These are phyloP conservation scores for Pharmacophagus antenor DNA, from an alignment of 2,888 invertebrate genomes.

Conservation along the genomic window DNA sequence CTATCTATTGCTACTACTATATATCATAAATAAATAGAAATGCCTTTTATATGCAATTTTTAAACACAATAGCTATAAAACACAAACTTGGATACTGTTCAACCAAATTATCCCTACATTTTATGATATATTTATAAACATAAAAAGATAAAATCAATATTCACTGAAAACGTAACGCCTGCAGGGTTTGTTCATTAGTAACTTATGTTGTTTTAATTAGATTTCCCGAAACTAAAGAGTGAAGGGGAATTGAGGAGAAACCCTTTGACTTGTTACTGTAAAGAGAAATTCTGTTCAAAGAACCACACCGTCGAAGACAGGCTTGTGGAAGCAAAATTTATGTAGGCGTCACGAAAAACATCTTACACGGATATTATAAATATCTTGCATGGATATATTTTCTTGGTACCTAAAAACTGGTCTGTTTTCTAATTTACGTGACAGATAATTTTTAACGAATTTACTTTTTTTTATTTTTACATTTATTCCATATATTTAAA, in stretches of 20 bases:
- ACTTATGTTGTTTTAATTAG: not conserved
- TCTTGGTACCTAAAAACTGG: not conserved
- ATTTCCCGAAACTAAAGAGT: slow-evolving; percentile 1
- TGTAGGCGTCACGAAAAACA: not conserved
- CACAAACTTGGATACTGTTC: too few relatives aligned
- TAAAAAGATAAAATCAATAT: not conserved
- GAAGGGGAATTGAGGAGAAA: slow-evolving; percentile 1
- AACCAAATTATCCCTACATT: too few relatives aligned
- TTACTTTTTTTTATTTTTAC: too few relatives aligned
- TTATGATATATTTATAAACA: too few relatives aligned
- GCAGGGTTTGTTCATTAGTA: not conserved
- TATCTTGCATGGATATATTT: not conserved
- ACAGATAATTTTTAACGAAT: too few relatives aligned
- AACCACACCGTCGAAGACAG: not conserved
- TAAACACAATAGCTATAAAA: too few relatives aligned
- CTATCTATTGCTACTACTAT: too few relatives aligned
- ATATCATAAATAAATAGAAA: too few relatives aligned
- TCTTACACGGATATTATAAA: not conserved
- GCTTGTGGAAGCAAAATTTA: not conserved
- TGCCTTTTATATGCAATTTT: too few relatives aligned
- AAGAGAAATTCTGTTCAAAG: slow-evolving; percentile 5
- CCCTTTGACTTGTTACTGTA: slow-evolving; percentile 2
- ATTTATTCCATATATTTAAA: too few relatives aligned
- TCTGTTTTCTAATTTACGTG: not conserved
- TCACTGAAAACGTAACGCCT: not conserved